Evolutionary conservation across 1,140 invertebrate species (phyloP).

Genomic region (Cryptotermes secundus): DNA sequence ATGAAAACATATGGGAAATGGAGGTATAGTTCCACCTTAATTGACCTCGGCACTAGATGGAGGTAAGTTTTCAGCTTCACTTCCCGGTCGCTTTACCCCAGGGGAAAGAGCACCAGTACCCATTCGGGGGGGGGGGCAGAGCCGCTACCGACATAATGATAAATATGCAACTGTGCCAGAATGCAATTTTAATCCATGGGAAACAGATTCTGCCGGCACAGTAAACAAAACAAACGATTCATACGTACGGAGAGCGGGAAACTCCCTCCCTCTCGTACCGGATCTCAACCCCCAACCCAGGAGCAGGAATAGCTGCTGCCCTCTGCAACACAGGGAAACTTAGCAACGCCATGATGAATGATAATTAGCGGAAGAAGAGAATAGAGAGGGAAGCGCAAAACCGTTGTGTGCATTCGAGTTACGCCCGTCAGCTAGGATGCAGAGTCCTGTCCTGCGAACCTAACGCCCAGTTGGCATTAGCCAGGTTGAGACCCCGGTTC

Average conservation of each 20-base stretch:
- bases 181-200: not conserved
- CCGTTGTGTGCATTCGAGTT: not conserved
- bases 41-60: no score
- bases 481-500: no score
- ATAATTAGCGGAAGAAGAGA: conserved; percentile 21
- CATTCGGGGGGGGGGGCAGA: no score
- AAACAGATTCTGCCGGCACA: not conserved
- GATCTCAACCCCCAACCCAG: not conserved
- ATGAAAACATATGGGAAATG: no score
- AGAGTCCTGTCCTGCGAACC: not conserved
- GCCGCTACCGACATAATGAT: no score
- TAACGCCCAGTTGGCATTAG: no score
- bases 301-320: not conserved
- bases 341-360: conserved; percentile 28
- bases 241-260: not conserved
- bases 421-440: not conserved
- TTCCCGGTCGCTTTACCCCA: no score
- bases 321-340: not conserved
- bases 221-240: conserved; percentile 16
- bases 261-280: not conserved
- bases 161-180: not conserved
- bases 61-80: no score
- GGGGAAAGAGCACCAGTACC: no score
- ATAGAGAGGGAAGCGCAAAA: not conserved
- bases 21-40: no score